Base-by-base conservation (phyloP, 2,888 invertebrate genomes). In the Nycteola revayana region DNA sequence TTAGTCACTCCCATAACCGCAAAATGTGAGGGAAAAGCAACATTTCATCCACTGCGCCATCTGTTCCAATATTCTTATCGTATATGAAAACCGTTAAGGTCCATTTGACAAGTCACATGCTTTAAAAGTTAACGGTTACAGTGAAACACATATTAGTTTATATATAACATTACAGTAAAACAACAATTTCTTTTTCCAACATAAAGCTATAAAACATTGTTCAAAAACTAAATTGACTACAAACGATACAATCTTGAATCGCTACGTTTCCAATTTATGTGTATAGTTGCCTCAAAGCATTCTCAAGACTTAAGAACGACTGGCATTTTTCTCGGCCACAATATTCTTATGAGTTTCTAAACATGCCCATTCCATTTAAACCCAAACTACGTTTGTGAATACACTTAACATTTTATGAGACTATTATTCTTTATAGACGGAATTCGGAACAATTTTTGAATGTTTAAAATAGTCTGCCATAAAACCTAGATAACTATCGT, bases 291-390 rank as follows among this genome's bases (percentile, higher is more conserved):
- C 62, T 67, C 66, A 67, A 76, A 73, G 75, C 74, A 80, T 81
- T 82, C 80, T 68, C 69, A 48, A 53, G 60, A 42, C 45, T 22
- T 47, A 72, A 62, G 66, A 71, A 69, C 69, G 75, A 64, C 49
- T 57, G 70, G 79, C 72, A 84, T 86, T 81, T 75, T 77, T 66
- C 66, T 71, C 64, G 65, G 61, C 60, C 67, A 69, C 75, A 71
- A 75, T 81, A 76, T 77, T 78, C 74, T 74, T 75, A 74, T 73
- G 65, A 73, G 73, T 79, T 75, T 71, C 74, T 68, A 81, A 83
- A 85, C 81, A 83, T 74, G 74, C 74, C 66, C 79, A 81, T 82
- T 78, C 75, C 78, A 75, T 79, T 81, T 73, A 68, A 75, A 75
- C 64, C 69, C 68, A 54, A 60, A 53, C 59, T 65, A 65, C 59